These are phyloP conservation scores for Neotoma lepida DNA, from an alignment of 2,113 vertebrate genomes.

Conservation along the genomic window DNA sequence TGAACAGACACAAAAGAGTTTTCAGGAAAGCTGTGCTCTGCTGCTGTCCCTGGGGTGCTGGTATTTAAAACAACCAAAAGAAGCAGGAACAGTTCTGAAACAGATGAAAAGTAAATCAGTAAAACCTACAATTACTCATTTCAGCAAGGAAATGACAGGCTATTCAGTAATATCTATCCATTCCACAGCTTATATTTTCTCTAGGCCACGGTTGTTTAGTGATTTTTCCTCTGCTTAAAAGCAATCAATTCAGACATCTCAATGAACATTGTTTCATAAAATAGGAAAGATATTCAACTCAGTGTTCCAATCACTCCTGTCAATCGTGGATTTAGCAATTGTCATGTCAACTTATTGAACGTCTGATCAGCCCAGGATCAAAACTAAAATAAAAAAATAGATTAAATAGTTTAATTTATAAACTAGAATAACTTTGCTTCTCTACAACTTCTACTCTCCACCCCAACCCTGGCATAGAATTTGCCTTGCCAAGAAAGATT, in stretches of 20 bases:
- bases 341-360: not conserved
- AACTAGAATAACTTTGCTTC: not conserved
- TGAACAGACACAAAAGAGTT: slow-evolving; percentile 77
- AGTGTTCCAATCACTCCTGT: not conserved
- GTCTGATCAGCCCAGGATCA: not conserved
- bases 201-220: not conserved
- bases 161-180: slow-evolving; percentile 48
- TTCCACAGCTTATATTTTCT: slow-evolving; percentile 24
- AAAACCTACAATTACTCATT: slow-evolving; percentile 66
- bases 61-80: slow-evolving; percentile 76
- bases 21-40: slow-evolving; percentile 57
- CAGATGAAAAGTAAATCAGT: slow-evolving; percentile 70
- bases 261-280: slow-evolving; percentile 4
- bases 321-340: not conserved
- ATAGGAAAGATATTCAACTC: not conserved
- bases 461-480: not conserved
- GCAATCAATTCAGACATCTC: not conserved
- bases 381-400: slow-evolving; percentile 3
- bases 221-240: slow-evolving; percentile 55
- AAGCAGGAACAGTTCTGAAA: slow-evolving; percentile 9
- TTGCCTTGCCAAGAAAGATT: slow-evolving; percentile 13
- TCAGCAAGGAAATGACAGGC: slow-evolving; percentile 61
- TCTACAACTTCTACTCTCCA: fast-evolving
- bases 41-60: slow-evolving; percentile 52
- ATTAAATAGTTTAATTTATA: slow-evolving; percentile 23